phyloP scores from a whole-genome alignment of 2,888 invertebrate genomes.

The Latrodectus hesperus region DNA sequence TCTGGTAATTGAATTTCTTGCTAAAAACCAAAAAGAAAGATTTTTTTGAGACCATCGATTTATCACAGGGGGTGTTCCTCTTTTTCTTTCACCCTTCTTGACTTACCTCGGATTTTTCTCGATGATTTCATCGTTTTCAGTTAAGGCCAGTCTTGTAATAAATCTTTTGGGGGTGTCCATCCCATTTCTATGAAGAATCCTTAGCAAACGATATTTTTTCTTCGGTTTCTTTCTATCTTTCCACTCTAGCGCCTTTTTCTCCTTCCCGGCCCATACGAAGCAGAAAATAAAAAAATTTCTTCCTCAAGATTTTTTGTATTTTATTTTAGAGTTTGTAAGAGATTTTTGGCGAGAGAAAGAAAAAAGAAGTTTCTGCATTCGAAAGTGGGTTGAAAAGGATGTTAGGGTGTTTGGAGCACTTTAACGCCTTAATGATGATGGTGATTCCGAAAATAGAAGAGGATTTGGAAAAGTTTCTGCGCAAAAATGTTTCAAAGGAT shows the following conservation, averaged over 20 bases:
- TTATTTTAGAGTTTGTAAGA: no score
- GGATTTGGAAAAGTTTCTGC: not conserved
- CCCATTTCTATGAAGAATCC: no score
- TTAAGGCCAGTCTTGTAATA: conserved; percentile 30
- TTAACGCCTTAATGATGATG: not conserved
- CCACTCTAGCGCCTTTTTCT: not conserved
- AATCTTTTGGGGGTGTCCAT: not conserved
- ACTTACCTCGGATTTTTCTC: not conserved
- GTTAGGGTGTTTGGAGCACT: not conserved
- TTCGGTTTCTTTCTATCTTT: not conserved
- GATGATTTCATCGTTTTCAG: conserved; percentile 30
- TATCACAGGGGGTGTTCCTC: not conserved
- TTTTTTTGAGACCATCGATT: conserved; percentile 10
- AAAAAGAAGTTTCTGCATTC: no score
- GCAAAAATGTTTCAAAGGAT: not conserved
- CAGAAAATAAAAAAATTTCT: no score
- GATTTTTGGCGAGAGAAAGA: no score
- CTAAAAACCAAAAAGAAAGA: not conserved
- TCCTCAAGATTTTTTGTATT: not conserved
- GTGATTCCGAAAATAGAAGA: not conserved
- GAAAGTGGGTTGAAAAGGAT: not conserved
- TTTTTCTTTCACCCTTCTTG: not conserved
- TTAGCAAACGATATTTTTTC: not conserved
- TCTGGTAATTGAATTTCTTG: not conserved
- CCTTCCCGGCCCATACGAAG: not conserved